These are phyloP conservation scores for Zaprionus lachaisei DNA, from an alignment of 1,140 invertebrate genomes.

Conservation along the genomic window DNA sequence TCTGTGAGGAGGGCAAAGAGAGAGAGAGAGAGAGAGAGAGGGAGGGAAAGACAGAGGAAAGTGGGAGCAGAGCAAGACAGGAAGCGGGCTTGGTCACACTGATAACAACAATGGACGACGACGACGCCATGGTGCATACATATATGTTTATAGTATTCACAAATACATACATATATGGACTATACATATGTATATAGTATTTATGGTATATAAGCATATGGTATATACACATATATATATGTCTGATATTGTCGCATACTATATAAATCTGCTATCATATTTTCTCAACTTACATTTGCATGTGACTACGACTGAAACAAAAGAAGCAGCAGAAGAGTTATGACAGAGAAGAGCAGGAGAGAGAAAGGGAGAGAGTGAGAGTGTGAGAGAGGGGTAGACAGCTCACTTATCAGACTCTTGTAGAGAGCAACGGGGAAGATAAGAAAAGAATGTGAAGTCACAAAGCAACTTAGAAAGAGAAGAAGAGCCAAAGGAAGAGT, in stretches of 20 bases:
- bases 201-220: constrained; percentile 35
- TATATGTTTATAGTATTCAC: constrained; percentile 50
- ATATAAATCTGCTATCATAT: constrained; percentile 17
- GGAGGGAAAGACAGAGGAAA: background rate
- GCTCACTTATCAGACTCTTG: no score
- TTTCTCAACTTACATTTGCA: constrained; percentile 3
- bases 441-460: background rate
- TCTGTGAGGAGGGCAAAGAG: constrained; percentile 3
- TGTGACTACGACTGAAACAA: background rate
- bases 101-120: constrained; percentile 53
- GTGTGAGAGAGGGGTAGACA: background rate
- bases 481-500: no score
- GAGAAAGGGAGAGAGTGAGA: background rate
- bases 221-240: constrained; percentile 8
- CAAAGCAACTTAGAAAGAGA: no score
- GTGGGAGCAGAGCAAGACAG: constrained; percentile 6
- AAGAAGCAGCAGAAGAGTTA: constrained; percentile 5
- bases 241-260: constrained; percentile 3
- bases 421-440: no score
- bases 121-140: background rate
- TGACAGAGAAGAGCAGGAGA: constrained; percentile 2
- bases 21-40: constrained; percentile 5
- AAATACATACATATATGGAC: background rate
- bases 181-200: constrained; percentile 48
- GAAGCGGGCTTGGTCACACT: constrained; percentile 32